Evolutionary conservation across 2,888 invertebrate species (phyloP), one percentile per base, ranked within the genome.

Genomic region (Agrotis puta): DNA sequence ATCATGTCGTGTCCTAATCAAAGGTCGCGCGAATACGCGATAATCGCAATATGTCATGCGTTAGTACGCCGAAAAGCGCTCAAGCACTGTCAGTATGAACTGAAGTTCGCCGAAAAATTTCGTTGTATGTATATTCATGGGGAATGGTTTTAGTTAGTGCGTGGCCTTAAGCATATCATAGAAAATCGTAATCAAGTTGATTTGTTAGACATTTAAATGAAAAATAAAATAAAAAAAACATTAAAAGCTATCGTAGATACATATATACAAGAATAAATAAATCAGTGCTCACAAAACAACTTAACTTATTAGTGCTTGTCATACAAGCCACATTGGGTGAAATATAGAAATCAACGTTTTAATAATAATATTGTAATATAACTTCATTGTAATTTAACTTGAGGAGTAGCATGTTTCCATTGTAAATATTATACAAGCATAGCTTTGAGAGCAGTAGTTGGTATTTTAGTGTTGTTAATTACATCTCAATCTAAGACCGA

Each of bases 261-360:
- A n/a, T n/a, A n/a, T n/a, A 0, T 27, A 66, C 0, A 48, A 47
- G 39, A 76, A 76, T 54, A 3, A 16, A 2, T 24, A 45, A 75
- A 54, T 76, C 18, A 5, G 27, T 33, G 1, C n/a, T 6, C 11
- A 24, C 6, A 14, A 24, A n/a, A 72, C 14, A 24, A n/a, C 14
- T 20, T 64, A 18, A 16, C 6, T n/a, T 39, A 14, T 16, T 22
- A 16, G 24, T 48, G 39, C 45, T 22, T 39, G 22, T 22, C 13
- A 16, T 33, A 57, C 2, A 27, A 16, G 13, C 18, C 65, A 11
- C 18, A 18, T 54, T 13, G 3, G 24, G 0, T 33, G 22, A 14
- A 33, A 16, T 33, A 20, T 27, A 33, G 14, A 43, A 58, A 48
- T 20, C 14, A 33, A 20, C 24, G 39, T 22, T 74, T 13, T 27